Base-by-base conservation (phyloP, 2,888 invertebrate species). In the Mycalesis mineus region DNA sequence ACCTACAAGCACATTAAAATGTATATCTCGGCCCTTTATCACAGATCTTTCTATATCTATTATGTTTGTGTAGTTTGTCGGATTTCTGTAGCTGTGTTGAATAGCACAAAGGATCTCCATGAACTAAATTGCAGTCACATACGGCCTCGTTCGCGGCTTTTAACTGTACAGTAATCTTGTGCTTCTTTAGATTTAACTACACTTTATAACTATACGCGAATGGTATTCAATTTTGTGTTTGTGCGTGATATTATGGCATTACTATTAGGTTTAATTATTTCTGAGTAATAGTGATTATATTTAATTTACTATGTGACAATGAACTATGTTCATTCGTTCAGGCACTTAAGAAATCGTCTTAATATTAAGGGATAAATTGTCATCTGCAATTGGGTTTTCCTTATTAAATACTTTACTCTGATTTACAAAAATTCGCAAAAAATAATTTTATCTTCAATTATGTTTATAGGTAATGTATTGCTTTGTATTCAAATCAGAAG, bases 111-210 rank as follows among this genome's bases (percentile, higher is more conserved):
- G 71, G 75, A 68, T 80, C 68, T 73, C 82, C 80, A 74, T 82
- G 82, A 80, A 77, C 82, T 77, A 78, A 80, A 82, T 83, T 74
- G 73, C 73, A 69, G 68, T 68, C 77, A 77, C 77, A 79, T 72
- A 65, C 65, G 76, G 70, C 83, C 84, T 84, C 80, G 80, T 68
- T 55, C 31, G 59, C 52, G 67, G 74, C 74, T 78, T 77, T 77
- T 73, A 72, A 73, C 70, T 65, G 68, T 66, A 69, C 63, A 57
- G 66, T 73, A 74, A 77, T 75, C 71, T 77, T 73, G 73, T 74
- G 73, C 70, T 72, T 45, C 44, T 50, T 50, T 56, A 44, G 36
- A 11, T 33, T 14, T 36, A 22, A 22, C 22, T 22, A 33, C 14
- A 33, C 11, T 33, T 51, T 52, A 42, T 41, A n/a, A 31, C 41